These are phyloP conservation scores for Gallinago media DNA, from an alignment of 2,113 vertebrate species.

Conservation along the genomic window DNA sequence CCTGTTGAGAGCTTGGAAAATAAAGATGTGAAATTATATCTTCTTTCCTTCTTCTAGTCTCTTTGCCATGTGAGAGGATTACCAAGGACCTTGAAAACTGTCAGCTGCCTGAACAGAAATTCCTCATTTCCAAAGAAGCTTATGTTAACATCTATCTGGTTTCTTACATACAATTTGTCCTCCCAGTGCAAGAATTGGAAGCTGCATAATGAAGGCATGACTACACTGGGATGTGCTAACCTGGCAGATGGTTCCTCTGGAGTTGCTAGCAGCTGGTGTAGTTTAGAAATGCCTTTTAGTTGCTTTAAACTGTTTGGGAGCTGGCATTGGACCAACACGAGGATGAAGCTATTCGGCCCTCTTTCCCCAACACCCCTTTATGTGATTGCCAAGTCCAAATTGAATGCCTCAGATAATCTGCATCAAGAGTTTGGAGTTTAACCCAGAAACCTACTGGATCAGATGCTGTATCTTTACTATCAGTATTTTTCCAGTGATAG, in stretches of 20 bases:
- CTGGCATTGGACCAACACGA: not conserved
- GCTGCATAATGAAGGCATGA: not conserved
- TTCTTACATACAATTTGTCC: not conserved
- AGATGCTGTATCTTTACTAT: not conserved
- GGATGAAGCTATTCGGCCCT: not conserved
- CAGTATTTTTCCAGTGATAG: not conserved
- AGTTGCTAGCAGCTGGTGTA: not conserved
- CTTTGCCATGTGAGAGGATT: not conserved
- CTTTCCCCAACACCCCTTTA: not conserved
- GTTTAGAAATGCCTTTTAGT: not conserved
- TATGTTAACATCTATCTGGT: not conserved
- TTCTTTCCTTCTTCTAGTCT: not conserved
- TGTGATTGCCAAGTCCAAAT: not conserved
- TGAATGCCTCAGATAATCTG: not conserved
- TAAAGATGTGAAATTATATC: not conserved
- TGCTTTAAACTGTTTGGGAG: not conserved
- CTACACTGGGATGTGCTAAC: not conserved
- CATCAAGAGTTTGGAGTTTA: not conserved
- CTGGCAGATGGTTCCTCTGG: not conserved
- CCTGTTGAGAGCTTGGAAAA: not conserved
- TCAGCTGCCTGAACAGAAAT: not conserved
- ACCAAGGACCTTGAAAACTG: not conserved
- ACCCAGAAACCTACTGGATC: not conserved
- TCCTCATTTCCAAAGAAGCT: not conserved
- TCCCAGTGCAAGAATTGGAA: not conserved